Base-by-base conservation (phyloP, 1,140 invertebrate species). In the Chrysomallon squamiferum region DNA sequence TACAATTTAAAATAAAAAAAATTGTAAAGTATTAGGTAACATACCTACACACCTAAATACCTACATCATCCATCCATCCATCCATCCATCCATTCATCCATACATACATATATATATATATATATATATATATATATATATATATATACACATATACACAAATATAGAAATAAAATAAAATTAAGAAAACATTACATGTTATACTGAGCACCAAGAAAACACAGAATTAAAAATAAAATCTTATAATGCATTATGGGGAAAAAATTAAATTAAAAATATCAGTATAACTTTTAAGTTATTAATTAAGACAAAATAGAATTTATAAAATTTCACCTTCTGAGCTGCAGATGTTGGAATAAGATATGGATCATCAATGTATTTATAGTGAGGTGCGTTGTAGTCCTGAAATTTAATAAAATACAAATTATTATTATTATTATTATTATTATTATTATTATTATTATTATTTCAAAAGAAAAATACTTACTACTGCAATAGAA, bases 301-400 rank as follows among this genome's bases (percentile, higher is more conserved):
- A n/a, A n/a, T n/a, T n/a, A n/a, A n/a, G n/a, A n/a, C n/a, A n/a
- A n/a, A n/a, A n/a, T n/a, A n/a, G n/a, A n/a, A n/a, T n/a, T n/a
- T n/a, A n/a, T n/a, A n/a, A n/a, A n/a, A 38, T 7, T 15, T 38
- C 35, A 76, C 78, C 62, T 78, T 82, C 3, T 65, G 82, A 47
- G 86, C 77, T 84, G 91, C 92, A n/a, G 92, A 93, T 52, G 86
- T 81, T n/a, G 95, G 95, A 72, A 92, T 92, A 3, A 96, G 86
- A 82, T 88, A 95, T 5, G 95, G 94, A 86, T 97, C 95, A 89
- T 97, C 94, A 76, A 93, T 91, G 82, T 90, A 96, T 81, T 93
- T 93, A 80, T 93, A 96, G 83, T 93, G 91, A 25, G 93, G 86
- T n/a, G 92, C 93, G 20, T 91, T 93, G 33, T 88, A 87, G 86